These are phyloP conservation scores for Ichneumoninae sp. DNA, from an alignment of 2,888 invertebrate genomes.

Conservation along the genomic window DNA sequence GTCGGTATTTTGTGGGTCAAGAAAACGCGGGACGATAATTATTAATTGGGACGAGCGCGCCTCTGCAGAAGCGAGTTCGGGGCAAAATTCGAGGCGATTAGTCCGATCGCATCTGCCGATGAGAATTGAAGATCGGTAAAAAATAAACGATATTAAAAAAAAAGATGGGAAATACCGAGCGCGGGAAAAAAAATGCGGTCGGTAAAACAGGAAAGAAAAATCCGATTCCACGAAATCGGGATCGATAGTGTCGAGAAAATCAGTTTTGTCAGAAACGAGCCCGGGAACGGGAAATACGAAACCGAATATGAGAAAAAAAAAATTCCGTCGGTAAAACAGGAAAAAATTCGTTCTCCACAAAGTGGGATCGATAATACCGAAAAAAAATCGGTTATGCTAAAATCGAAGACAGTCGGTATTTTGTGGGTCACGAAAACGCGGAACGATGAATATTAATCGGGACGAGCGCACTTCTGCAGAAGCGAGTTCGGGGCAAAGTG, in stretches of 20 bases:
- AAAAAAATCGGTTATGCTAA: neutral
- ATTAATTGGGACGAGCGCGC: too few species aligned
- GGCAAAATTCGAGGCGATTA: slow-evolving; percentile 8
- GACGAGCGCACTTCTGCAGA: neutral
- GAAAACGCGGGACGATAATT: neutral
- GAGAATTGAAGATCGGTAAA: neutral
- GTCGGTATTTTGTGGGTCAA: neutral
- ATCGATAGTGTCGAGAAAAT: too few species aligned
- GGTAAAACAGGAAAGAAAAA: too few species aligned
- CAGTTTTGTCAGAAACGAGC: too few species aligned
- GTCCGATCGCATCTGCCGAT: slow-evolving; percentile 33
- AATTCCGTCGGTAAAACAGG: neutral
- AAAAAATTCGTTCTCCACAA: neutral
- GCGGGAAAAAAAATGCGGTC: too few species aligned
- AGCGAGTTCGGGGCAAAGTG: neutral
- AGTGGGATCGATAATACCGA: neutral
- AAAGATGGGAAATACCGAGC: too few species aligned
- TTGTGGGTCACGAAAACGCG: neutral
- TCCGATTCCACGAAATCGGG: too few species aligned
- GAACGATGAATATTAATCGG: neutral
- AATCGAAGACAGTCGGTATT: neutral
- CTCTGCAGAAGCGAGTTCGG: neutral
- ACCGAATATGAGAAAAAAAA: neutral
- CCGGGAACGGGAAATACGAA: neutral
- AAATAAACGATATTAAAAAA: neutral